Conservation (phyloP, 2,797 vertebrate species). For the Hyperoplus lanceolatus region DNA sequence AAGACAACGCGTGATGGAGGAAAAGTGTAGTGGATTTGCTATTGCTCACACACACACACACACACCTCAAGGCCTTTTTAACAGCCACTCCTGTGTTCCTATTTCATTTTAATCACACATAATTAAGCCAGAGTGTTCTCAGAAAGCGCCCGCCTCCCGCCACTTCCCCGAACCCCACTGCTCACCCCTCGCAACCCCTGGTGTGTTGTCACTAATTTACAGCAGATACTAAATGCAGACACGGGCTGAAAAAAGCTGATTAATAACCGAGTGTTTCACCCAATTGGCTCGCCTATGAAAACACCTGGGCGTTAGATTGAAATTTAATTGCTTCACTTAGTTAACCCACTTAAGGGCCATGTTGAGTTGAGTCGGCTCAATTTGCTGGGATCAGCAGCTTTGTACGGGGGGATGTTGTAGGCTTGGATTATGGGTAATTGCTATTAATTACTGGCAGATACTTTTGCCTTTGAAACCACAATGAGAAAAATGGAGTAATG, state of each 20-base stretch:
- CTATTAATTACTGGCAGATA: conserved; percentile 81
- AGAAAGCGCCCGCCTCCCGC: conserved; percentile 1
- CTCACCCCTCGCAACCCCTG: conserved; percentile 2
- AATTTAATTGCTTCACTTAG: conserved; percentile 84
- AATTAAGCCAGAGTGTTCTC: conserved; percentile 52
- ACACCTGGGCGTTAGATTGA: conserved; percentile 83
- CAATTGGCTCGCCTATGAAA: conserved; percentile 70
- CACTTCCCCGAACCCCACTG: background rate
- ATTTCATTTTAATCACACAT: conserved; percentile 61
- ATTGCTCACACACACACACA: background rate
- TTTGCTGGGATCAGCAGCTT: conserved; percentile 80
- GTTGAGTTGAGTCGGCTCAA: conserved; percentile 76
- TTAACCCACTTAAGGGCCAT: conserved; percentile 80
- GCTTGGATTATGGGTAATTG: conserved; percentile 80
- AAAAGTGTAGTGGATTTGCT: background rate
- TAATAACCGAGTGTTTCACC: conserved; percentile 76
- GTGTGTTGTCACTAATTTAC: conserved; percentile 52
- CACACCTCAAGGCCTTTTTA: conserved; percentile 51
- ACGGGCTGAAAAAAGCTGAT: conserved; percentile 47
- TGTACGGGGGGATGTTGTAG: conserved; percentile 67
- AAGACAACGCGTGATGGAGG: conserved; percentile 37
- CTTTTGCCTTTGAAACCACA: conserved; percentile 63
- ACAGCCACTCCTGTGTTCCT: conserved; percentile 46
- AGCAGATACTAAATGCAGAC: conserved; percentile 39
- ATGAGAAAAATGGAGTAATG: conserved; percentile 45